Base-by-base conservation (phyloP, 2,797 vertebrate genomes). In the Remorina albescens region DNA sequence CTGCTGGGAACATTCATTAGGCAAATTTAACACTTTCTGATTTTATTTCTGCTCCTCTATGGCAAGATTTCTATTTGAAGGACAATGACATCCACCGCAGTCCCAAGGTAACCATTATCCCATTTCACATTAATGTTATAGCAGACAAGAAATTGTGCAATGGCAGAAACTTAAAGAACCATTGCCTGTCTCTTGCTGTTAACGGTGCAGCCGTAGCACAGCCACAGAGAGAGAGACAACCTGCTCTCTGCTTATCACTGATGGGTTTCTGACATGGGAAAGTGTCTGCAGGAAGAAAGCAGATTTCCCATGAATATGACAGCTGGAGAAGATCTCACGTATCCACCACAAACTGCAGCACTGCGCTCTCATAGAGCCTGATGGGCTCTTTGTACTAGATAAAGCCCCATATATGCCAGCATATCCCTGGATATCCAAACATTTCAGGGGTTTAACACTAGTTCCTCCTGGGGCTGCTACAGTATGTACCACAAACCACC, bases 231-330 rank as follows among this genome's bases (percentile, higher is more conserved):
- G 21, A 44, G 44, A 59, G 67, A 8, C 28, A 54, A 39, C 51
- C n/a, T 21, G 19, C 44, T 46, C 64, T 50, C 39, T 46, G 61
- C 49, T 53, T 44, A 71, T 67, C 61, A 60, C 54, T 54, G 55
- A 77, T 54, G 44, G 51, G 16, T 44, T 57, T 28, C 51, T 37
- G 72, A 67, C 30, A 55, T 39, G 41, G 28, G 30, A 49, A 59
- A 55, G 54, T 71, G 55, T 55, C 74, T 55, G 56, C 18, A 30
- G 62, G 42, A 47, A 64, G 67, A 58, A 19, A 59, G 28, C 46
- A 53, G 71, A 64, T 49, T 49, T 25, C 67, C 44, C 46, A 11
- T 16, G 26, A 44, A 19, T 36, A 23, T 41, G 61, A 65, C 42
- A 41, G 42, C 37, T 74, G 71, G 28, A 60, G 54, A 28, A 21